Conservation (phyloP, 2,797 vertebrate genomes). For the Lutjanus argentimaculatus region DNA sequence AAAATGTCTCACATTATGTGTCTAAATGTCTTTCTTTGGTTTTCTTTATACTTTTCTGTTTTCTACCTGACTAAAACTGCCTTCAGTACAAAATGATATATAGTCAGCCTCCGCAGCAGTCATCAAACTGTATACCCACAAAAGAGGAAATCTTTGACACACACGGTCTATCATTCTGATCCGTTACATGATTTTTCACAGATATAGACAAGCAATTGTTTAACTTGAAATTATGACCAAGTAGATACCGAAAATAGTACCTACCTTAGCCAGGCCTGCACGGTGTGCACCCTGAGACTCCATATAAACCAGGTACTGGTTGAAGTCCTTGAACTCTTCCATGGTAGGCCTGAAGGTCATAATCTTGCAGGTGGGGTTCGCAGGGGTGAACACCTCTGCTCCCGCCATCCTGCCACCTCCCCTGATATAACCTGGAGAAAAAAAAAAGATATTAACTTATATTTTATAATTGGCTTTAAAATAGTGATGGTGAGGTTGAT, state of each 20-base stretch:
- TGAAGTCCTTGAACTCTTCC: slow-evolving; percentile 96
- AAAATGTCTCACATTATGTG: background rate
- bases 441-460: background rate
- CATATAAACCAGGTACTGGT: slow-evolving; percentile 95
- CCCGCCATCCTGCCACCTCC: slow-evolving; percentile 89
- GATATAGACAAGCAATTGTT: background rate
- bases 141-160: background rate
- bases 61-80: background rate
- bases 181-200: background rate
- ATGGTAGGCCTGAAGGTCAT: slow-evolving; percentile 97
- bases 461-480: background rate
- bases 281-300: slow-evolving; percentile 98
- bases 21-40: background rate
- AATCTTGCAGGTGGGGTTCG: slow-evolving; percentile 96
- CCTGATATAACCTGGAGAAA: slow-evolving; percentile 54
- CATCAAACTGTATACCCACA: background rate
- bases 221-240: background rate
- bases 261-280: slow-evolving; percentile 97
- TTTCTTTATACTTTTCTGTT: background rate
- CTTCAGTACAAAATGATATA: background rate
- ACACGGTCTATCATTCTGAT: background rate
- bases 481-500: background rate
- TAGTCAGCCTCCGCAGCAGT: background rate
- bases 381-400: slow-evolving; percentile 85
- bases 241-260: background rate